Percentiles rank a stretch among this genome's conserved stretches.
phyloP scores from a whole-genome alignment of 2,113 vertebrate genomes.

The Zosterops pallidus region DNA sequence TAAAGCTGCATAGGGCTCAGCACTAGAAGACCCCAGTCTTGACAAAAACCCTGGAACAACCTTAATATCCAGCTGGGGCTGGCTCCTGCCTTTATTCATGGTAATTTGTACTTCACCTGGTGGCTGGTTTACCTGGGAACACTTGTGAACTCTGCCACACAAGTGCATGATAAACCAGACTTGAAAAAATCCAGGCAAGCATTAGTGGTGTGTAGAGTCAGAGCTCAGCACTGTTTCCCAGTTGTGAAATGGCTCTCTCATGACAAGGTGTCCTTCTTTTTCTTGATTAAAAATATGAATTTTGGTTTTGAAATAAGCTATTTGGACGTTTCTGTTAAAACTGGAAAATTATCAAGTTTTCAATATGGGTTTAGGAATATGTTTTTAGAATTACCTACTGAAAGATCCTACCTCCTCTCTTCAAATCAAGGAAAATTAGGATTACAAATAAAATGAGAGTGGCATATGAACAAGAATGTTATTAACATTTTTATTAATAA shows the following conservation, averaged over 20 bases:
- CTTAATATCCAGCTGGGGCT: not conserved
- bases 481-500: not conserved
- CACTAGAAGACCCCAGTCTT: not conserved
- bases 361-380: not conserved
- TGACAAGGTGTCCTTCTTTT: not conserved
- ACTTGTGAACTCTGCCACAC: not conserved
- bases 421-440: not conserved
- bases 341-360: not conserved
- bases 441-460: not conserved
- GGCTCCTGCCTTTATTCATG: not conserved
- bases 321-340: not conserved
- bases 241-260: not conserved
- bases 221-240: not conserved
- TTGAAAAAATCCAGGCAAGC: not conserved
- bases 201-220: not conserved
- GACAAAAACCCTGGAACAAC: not conserved
- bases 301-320: not conserved
- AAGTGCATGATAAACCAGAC: not conserved
- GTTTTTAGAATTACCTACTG: not conserved
- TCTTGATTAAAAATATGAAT: not conserved
- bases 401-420: not conserved
- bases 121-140: not conserved
- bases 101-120: not conserved
- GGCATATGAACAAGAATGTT: not conserved
- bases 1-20: not conserved